phyloP scores from a whole-genome alignment of 2,888 invertebrate genomes.

The Glaucopsyche alexis region DNA sequence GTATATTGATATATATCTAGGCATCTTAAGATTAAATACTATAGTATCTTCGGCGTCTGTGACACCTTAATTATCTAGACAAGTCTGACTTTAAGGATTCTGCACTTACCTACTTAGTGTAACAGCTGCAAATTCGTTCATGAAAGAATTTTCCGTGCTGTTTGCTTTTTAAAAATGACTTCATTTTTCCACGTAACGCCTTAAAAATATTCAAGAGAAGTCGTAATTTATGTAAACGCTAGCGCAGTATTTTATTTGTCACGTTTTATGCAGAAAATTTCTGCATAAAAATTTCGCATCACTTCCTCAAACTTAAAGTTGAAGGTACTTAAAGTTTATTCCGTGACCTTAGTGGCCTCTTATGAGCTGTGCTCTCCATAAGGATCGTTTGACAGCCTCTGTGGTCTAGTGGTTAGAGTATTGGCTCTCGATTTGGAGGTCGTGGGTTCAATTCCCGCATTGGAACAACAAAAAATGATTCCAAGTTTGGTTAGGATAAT shows the following conservation, averaged over 20 bases:
- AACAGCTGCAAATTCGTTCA: background rate
- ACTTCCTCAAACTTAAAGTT: constrained; percentile 9
- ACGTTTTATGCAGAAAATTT: constrained; percentile 12
- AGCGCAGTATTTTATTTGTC: constrained; percentile 13
- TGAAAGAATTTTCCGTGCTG: constrained; percentile 6
- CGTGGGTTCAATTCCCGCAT: no score
- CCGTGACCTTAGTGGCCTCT: background rate
- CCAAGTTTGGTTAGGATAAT: no score
- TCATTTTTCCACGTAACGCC: constrained; percentile 11
- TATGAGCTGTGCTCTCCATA: no score
- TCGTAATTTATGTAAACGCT: constrained; percentile 20
- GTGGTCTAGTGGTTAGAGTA: no score
- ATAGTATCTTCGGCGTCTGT: no score
- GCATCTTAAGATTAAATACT: no score
- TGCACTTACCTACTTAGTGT: background rate
- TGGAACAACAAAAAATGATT: no score
- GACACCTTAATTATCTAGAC: no score
- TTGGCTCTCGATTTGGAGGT: no score
- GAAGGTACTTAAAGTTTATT: background rate
- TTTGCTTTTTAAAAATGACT: constrained; percentile 16
- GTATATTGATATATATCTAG: no score
- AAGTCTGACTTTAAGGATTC: no score
- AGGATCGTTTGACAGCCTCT: no score
- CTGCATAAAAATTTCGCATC: constrained; percentile 4
- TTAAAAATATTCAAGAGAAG: constrained; percentile 20